Evolutionary conservation across 2,888 invertebrate species (phyloP).

Genomic region (Oscheius myriophilus): DNA sequence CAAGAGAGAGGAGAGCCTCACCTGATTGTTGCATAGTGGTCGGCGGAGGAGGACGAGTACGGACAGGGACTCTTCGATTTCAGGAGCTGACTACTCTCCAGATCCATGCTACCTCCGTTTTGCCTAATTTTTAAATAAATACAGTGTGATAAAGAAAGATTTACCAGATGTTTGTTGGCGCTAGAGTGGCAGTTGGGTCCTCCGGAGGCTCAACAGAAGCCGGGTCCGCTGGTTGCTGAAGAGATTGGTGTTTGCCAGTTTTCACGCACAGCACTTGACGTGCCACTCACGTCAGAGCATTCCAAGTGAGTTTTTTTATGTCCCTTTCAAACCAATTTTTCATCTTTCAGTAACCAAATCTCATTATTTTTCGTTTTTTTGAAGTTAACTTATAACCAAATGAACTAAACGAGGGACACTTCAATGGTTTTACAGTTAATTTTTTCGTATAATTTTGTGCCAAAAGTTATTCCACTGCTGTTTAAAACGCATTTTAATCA

Average conservation of each 20-base stretch:
- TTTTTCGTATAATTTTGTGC: too few relatives aligned
- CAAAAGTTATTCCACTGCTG: too few relatives aligned
- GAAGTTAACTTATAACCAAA: too few relatives aligned
- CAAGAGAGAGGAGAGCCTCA: slow-evolving; percentile 5
- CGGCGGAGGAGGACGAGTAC: slow-evolving; percentile 38
- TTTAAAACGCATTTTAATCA: too few relatives aligned
- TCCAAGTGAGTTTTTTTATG: too few relatives aligned
- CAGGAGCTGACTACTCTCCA: slow-evolving; percentile 44
- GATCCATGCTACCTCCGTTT: slow-evolving; percentile 30
- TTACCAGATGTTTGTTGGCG: slow-evolving; percentile 7
- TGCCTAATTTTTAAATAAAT: neutral
- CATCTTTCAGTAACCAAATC: too few relatives aligned
- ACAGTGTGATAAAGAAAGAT: neutral
- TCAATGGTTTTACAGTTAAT: too few relatives aligned
- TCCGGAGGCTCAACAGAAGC: slow-evolving; percentile 28
- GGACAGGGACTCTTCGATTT: slow-evolving; percentile 46
- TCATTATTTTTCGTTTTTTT: too few relatives aligned
- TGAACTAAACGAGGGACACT: too few relatives aligned
- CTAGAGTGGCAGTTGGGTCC: slow-evolving; percentile 15
- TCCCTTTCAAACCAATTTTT: too few relatives aligned
- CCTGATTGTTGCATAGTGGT: slow-evolving; percentile 52
- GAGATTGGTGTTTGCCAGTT: slow-evolving; percentile 20
- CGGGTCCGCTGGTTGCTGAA: slow-evolving; percentile 21
- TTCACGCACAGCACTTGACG: slow-evolving; percentile 16
- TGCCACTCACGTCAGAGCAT: slow-evolving; percentile 2